Conservation (phyloP, 1,140 invertebrate species). For the Thaumetopoea pityocampa region DNA sequence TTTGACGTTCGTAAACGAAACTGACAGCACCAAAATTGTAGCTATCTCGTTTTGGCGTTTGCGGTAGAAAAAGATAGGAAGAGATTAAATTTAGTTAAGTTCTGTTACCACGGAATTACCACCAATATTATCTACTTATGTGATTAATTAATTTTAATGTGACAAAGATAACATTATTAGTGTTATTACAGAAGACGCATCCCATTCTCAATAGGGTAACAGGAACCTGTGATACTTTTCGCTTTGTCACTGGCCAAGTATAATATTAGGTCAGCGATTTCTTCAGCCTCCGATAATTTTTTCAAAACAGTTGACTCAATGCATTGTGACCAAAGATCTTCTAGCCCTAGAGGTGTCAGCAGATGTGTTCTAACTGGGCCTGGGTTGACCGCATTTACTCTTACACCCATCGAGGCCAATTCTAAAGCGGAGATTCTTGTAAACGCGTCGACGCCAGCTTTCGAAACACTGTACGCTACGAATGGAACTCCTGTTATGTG, state of each 20-base stretch:
- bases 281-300: not conserved
- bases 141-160: no score
- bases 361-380: slow-evolving; percentile 2
- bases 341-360: not conserved
- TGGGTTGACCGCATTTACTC: slow-evolving; percentile 4
- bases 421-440: slow-evolving; percentile 1
- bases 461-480: slow-evolving; percentile 2
- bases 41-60: no score
- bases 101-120: no score
- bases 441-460: slow-evolving; percentile 2
- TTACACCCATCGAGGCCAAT: not conserved
- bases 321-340: not conserved
- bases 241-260: slow-evolving; percentile 5
- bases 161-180: no score
- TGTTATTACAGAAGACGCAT: no score
- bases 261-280: slow-evolving; percentile 3
- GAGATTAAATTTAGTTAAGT: no score
- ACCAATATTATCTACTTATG: no score
- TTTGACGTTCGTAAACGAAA: no score
- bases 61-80: no score
- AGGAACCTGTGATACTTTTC: slow-evolving; percentile 4
- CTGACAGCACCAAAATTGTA: no score
- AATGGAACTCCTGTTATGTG: no score
- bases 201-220: slow-evolving; percentile 4
- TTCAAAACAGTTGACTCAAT: not conserved